Conservation (phyloP, 2,113 vertebrate species). For the Uropsilus gracilis region DNA sequence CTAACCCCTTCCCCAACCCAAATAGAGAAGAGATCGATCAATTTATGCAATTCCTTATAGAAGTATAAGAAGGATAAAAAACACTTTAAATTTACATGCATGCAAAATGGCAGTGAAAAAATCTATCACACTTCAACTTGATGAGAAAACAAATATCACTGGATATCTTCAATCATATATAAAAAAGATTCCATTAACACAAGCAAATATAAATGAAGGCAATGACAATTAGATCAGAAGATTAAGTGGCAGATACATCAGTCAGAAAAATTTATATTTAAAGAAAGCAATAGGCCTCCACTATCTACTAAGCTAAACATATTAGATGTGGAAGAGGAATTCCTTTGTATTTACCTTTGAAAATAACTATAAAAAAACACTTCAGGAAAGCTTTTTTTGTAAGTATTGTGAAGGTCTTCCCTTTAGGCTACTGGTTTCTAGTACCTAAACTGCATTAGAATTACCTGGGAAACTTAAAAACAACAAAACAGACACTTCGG, state of each 20-base stretch:
- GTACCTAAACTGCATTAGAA: neutral
- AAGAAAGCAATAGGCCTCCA: neutral
- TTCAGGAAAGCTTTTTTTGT: neutral
- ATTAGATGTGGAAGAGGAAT: neutral
- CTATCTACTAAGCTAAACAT: neutral
- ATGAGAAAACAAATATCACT: neutral
- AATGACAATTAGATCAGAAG: neutral
- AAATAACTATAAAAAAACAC: neutral
- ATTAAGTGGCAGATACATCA: neutral
- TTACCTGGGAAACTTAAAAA: neutral
- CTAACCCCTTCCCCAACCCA: too few species aligned
- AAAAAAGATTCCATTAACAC: neutral
- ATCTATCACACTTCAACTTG: neutral
- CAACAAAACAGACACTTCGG: neutral
- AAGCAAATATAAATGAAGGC: neutral
- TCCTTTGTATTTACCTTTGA: neutral
- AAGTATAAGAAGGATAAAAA: neutral
- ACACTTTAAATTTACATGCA: neutral
- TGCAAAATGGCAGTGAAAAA: neutral
- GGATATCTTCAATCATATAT: neutral
- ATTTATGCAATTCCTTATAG: neutral
- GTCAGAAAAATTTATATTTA: neutral
- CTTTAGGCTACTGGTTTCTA: neutral
- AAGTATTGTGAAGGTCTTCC: neutral
- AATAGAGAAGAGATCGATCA: neutral